Base-by-base conservation (phyloP, 2,888 invertebrate genomes). In the Fragum sueziense region DNA sequence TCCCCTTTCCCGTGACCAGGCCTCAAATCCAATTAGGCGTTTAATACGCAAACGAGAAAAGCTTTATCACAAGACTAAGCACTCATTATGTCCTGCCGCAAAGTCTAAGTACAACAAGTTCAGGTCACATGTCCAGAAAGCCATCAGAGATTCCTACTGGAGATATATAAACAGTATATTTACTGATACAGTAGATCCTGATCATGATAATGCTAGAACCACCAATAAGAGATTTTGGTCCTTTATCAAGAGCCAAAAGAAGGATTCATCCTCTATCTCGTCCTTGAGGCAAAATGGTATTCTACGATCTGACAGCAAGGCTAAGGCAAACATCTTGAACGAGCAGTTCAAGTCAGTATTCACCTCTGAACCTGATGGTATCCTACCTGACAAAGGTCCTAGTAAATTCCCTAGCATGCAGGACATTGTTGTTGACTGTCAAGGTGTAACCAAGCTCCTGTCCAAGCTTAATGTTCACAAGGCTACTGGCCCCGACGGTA, bases 91-190 rank as follows among this genome's bases (percentile, higher is more conserved):
- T n/a, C 22, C 20, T 11, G 20, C 4, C n/a, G n/a, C 20, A n/a
- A 17, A 52, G 52, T 7, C 20, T 52, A 4, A 52, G 7, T 52
- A n/a, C 20, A 17, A 52, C 20, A 52, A n/a, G 52, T 52, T 22
- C 34, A 31, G 71, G 54, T 37, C 37, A 2, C 27, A n/a, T 22
- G 68, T 68, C 2, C 68, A 47, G 29, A 68, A 68, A 22, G n/a
- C 37, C 3, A 68, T 41, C 37, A 68, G 68, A 41, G 68, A 68
- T 68, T 4, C 68, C 25, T 68, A 68, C 29, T 68, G 68, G 68
- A 9, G 37, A 17, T 41, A 41, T 41, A 41, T 68, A 41, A 9
- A 41, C 20, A 37, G 47, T 41, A 68, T 68, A 20, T 68, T 68
- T 68, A 41, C 7, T 34, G 22, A 52, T 7, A 11, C 37, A 6